Base-by-base conservation (phyloP, 2,888 invertebrate species). In the Calephelis perditalis region DNA sequence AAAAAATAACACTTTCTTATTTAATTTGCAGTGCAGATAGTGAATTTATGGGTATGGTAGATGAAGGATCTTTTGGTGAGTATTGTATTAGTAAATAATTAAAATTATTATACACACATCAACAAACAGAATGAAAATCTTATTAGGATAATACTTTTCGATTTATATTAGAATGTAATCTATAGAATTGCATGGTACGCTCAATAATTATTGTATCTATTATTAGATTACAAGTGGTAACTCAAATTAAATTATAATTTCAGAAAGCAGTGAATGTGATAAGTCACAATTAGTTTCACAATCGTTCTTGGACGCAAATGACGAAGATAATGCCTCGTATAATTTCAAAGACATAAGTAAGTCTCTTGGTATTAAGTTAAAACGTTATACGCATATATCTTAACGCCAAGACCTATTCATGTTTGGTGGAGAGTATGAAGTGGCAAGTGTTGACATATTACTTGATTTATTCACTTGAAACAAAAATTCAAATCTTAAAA, bases 231-330 rank as follows among this genome's bases (percentile, higher is more conserved):
- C 54, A 57, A 60, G 40, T 57, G 49, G 43, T 55, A 62, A 64
- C 45, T 61, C 67, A 70, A 73, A 72, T 73, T 71, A 37, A 71
- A 71, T 73, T 73, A 72, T 63, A 61, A 73, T 86, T 89, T 70
- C 81, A 88, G 90, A 80, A 59, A 82, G 81, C 70, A 71, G 71
- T 63, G 82, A 86, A 62, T 68, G 69, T 67, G 91, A 91, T 49
- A 92, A 91, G 66, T 84, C 91, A 59, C 92, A 92, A 67, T 80
- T 92, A 70, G 90, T 91, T n/a, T 80, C 92, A 57, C 92, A 92
- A 71, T 84, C 91, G 10, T 85, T 91, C 69, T 77, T 93, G 70
- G 92, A 92, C 70, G 81, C 90, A n/a, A 91, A 91, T 67, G 85
- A 89, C 55, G 86, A 86, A 60, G 81, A 83, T 54, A 87, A 85